Conservation (phyloP, 2,113 vertebrate species). For the Psittacula cyanocephala region DNA sequence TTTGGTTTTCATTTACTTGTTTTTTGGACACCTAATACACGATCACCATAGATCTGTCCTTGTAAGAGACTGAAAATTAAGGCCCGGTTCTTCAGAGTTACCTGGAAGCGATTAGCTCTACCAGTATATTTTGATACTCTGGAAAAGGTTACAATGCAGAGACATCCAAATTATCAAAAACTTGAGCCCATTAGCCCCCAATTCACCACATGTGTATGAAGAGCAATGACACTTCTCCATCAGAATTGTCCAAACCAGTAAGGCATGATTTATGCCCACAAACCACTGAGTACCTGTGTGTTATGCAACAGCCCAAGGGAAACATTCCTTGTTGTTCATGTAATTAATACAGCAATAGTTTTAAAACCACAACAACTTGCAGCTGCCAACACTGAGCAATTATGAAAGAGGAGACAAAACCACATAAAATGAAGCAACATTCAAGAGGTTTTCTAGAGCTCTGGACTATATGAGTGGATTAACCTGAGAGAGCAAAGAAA, state of each 20-base stretch:
- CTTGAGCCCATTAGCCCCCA: background rate
- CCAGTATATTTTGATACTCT: background rate
- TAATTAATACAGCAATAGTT: background rate
- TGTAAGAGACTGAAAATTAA: background rate
- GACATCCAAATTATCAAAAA: background rate
- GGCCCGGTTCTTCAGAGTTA: background rate
- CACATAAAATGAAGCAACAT: background rate
- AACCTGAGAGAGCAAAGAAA: background rate
- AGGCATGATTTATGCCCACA: background rate
- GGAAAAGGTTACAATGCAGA: background rate
- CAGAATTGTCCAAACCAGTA: background rate
- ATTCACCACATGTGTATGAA: accelerated
- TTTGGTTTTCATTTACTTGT: background rate
- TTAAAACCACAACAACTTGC: background rate
- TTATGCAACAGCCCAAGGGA: background rate
- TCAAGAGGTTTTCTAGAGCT: background rate
- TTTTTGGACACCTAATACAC: background rate
- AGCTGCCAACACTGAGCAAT: background rate
- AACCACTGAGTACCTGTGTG: background rate
- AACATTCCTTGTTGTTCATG: background rate
- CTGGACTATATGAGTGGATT: background rate
- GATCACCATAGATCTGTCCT: background rate
- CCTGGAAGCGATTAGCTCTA: background rate
- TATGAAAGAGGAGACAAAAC: background rate
- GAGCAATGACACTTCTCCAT: background rate